phyloP scores from a whole-genome alignment of 2,113 vertebrate genomes.

The Oreamnos americanus region DNA sequence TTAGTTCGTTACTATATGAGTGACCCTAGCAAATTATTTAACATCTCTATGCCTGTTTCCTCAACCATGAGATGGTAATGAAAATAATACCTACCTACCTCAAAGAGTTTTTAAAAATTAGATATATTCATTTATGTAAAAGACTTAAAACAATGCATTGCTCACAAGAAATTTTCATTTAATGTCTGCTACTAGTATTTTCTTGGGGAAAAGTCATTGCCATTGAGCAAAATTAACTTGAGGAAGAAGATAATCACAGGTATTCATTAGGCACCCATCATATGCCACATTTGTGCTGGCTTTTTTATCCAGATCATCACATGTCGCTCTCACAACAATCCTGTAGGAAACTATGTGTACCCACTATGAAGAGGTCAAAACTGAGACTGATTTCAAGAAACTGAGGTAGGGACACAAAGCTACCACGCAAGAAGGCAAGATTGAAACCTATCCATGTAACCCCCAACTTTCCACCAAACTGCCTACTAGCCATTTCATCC shows the following conservation, averaged over 20 bases:
- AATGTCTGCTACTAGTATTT: background rate
- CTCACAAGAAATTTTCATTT: background rate
- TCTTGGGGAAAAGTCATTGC: background rate
- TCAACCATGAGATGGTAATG: background rate
- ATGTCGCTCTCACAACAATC: background rate
- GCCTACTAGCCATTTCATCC: background rate
- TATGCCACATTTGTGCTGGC: fast-evolving
- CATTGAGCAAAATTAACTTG: background rate
- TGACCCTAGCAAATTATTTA: background rate
- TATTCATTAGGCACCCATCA: too few species aligned
- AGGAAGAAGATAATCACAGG: background rate
- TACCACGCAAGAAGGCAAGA: background rate
- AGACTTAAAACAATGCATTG: background rate
- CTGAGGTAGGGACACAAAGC: background rate
- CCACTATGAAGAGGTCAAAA: background rate
- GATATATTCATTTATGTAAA: background rate
- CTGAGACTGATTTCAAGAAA: background rate
- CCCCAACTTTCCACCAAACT: background rate
- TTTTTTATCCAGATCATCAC: background rate
- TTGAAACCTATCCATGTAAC: background rate
- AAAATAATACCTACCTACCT: background rate
- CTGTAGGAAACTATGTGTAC: background rate
- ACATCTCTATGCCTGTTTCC: background rate
- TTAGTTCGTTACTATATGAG: background rate
- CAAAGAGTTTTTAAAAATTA: background rate